Percentiles rank a stretch among this genome's conserved stretches.
These are phyloP conservation scores for Mormyrus hasselquistii DNA, from an alignment of 2,797 vertebrate genomes.

Conservation along the genomic window DNA sequence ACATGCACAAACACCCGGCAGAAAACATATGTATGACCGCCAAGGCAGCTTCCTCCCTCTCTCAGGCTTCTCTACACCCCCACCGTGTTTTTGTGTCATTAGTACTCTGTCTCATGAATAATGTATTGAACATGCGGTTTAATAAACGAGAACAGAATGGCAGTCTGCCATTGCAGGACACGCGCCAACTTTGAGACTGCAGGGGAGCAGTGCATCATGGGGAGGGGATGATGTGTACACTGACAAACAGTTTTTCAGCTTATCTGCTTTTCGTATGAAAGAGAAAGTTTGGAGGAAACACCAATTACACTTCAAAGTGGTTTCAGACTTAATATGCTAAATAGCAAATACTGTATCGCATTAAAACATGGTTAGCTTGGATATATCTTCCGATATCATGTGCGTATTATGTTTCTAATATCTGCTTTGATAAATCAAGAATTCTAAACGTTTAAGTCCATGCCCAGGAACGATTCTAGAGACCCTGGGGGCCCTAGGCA, in stretches of 20 bases:
- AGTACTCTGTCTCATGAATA: constrained; percentile 10
- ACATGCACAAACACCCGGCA: background rate
- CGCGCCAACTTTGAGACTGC: background rate
- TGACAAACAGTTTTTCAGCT: background rate
- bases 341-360: background rate
- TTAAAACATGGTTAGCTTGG: background rate
- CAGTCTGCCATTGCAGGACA: background rate
- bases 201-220: background rate
- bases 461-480: background rate
- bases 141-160: background rate
- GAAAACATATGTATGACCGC: background rate
- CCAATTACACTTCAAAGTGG: background rate
- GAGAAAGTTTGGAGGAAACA: background rate
- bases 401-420: background rate
- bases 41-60: background rate
- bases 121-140: background rate
- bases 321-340: background rate
- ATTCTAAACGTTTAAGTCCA: background rate
- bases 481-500: background rate
- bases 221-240: background rate
- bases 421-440: background rate
- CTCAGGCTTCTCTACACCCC: background rate
- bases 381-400: background rate
- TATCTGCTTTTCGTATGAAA: background rate
- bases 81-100: background rate